These are phyloP conservation scores for Zhengitettix transpicula DNA, from an alignment of 2,888 invertebrate genomes.

Conservation along the genomic window DNA sequence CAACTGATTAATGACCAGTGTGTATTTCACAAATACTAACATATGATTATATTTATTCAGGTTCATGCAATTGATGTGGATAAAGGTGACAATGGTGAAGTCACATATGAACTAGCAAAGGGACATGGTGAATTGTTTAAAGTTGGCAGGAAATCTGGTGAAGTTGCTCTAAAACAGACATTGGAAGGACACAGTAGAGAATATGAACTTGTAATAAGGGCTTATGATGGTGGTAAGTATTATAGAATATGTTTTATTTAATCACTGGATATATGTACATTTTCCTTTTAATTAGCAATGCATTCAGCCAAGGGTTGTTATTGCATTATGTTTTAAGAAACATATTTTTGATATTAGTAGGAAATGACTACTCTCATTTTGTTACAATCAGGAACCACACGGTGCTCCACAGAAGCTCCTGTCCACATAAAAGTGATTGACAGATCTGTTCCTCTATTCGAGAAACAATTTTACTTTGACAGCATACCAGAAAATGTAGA, in stretches of 20 bases:
- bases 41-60: slow-evolving; percentile 17
- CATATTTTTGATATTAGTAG: too few relatives aligned
- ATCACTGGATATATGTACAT: too few relatives aligned
- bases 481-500: slow-evolving; percentile 68
- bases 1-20: neutral
- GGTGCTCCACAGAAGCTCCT: slow-evolving; percentile 53
- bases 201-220: slow-evolving; percentile 68
- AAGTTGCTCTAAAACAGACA: slow-evolving; percentile 65
- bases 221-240: slow-evolving; percentile 64
- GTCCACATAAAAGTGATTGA: slow-evolving; percentile 71
- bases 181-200: slow-evolving; percentile 64
- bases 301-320: too few relatives aligned
- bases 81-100: slow-evolving; percentile 78
- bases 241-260: neutral
- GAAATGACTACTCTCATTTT: too few relatives aligned
- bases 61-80: slow-evolving; percentile 83
- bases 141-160: slow-evolving; percentile 70
- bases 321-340: too few relatives aligned
- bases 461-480: slow-evolving; percentile 69
- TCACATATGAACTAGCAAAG: slow-evolving; percentile 76
- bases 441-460: slow-evolving; percentile 86
- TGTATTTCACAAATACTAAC: too few relatives aligned
- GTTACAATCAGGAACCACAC: slow-evolving; percentile 39
- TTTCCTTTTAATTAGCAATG: too few relatives aligned
- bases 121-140: slow-evolving; percentile 85